These are phyloP conservation scores for Podarcis muralis DNA, from an alignment of 2,113 vertebrate species.

Conservation along the genomic window DNA sequence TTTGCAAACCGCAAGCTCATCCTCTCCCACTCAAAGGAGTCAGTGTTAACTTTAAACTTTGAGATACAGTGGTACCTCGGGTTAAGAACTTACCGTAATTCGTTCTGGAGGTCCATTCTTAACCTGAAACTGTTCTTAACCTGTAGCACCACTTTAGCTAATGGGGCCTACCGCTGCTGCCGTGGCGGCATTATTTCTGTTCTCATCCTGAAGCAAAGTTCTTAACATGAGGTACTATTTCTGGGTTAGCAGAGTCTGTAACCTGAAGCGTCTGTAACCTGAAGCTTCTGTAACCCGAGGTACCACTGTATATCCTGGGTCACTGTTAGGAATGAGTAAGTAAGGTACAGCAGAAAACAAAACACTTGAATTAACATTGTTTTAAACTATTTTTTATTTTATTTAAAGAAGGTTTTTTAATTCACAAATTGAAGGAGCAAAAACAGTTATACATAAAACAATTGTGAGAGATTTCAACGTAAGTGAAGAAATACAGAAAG, in stretches of 20 bases:
- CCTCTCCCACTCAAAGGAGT: background rate
- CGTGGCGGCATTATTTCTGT: too few species aligned
- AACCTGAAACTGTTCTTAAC: too few species aligned
- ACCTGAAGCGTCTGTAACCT: too few species aligned
- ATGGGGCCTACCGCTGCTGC: too few species aligned
- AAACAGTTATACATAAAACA: background rate
- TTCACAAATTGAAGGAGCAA: background rate
- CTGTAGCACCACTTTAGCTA: too few species aligned
- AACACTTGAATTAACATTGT: background rate
- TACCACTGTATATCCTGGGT: background rate
- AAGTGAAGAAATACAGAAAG: constrained; percentile 1
- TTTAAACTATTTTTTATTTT: background rate
- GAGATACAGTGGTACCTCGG: background rate
- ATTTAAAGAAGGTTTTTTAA: background rate
- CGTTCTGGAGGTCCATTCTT: too few species aligned
- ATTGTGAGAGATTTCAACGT: background rate
- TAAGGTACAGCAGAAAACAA: background rate
- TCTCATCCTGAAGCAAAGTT: too few species aligned
- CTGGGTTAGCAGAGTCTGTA: too few species aligned
- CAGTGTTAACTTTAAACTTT: background rate
- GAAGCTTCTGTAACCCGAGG: too few species aligned
- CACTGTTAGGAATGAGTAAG: background rate
- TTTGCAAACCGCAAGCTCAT: background rate
- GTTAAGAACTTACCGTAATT: too few species aligned
- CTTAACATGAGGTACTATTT: too few species aligned